phyloP scores from a whole-genome alignment of 1,140 invertebrate species.

The Pachyrhynchus sulphureomaculatus region DNA sequence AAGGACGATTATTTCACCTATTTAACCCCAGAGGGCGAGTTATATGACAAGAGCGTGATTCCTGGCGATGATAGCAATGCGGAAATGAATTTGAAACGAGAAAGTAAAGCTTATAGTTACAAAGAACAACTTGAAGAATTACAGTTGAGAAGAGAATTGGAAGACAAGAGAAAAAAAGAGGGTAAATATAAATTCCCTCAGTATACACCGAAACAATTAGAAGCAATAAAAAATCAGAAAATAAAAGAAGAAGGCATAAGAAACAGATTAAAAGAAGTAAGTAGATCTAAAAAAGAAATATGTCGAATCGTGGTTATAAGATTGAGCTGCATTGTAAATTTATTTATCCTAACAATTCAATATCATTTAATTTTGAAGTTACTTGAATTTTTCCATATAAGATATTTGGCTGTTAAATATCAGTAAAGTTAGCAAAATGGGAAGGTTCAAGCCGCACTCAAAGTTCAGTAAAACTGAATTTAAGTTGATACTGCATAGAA shows the following conservation, averaged over 20 bases:
- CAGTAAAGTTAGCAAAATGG: too few relatives aligned
- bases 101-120: constrained; percentile 96
- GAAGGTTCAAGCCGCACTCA: too few relatives aligned
- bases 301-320: too few relatives aligned
- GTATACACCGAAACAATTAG: constrained; percentile 86
- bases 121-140: constrained; percentile 96
- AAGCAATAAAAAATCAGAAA: constrained; percentile 83
- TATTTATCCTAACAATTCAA: too few relatives aligned
- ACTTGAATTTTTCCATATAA: too few relatives aligned
- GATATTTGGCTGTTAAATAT: too few relatives aligned
- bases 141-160: constrained; percentile 86
- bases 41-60: constrained; percentile 89
- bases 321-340: too few relatives aligned
- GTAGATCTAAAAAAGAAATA: too few relatives aligned
- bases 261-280: constrained; percentile 63
- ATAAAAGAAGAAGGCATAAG: constrained; percentile 82
- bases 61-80: constrained; percentile 69
- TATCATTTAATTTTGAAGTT: too few relatives aligned
- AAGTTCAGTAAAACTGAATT: too few relatives aligned
- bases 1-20: constrained; percentile 89
- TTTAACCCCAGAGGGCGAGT: constrained; percentile 82
- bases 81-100: constrained; percentile 88
- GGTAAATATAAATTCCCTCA: constrained; percentile 77
- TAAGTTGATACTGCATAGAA: too few relatives aligned
- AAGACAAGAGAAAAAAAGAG: constrained; percentile 80